A percentile compares a stretch with the other conserved stretches of the same genome.
Conservation (phyloP, 2,888 invertebrate species). For the Morinoia aosen region DNA sequence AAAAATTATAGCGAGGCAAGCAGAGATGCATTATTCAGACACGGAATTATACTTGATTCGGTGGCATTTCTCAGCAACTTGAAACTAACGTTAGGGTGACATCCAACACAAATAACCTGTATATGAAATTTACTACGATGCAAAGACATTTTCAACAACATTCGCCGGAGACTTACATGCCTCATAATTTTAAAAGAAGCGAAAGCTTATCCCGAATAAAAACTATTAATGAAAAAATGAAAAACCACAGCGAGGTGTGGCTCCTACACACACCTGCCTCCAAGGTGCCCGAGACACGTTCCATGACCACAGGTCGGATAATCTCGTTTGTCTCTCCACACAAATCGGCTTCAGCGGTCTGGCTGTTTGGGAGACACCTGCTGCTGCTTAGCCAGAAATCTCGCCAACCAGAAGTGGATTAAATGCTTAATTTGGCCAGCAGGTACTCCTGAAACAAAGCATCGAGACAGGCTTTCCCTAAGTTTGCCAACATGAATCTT, state of each 20-base stretch:
- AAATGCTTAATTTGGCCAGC: neutral
- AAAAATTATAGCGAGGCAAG: neutral
- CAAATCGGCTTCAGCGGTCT: neutral
- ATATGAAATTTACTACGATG: too few species aligned
- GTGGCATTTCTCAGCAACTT: neutral
- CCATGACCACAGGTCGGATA: neutral
- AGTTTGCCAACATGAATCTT: neutral
- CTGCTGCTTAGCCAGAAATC: neutral
- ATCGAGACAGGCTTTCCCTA: neutral
- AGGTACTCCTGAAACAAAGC: slow-evolving; percentile 3
- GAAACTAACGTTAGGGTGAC: neutral
- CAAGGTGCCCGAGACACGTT: neutral
- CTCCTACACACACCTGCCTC: neutral
- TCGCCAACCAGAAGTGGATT: slow-evolving; percentile 3
- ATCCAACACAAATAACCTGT: too few species aligned
- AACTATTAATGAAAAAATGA: neutral
- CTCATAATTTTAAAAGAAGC: neutral
- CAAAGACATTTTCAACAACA: too few species aligned
- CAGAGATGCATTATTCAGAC: neutral
- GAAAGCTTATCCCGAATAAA: neutral
- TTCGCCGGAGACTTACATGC: neutral
- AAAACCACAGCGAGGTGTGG: neutral
- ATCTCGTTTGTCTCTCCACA: neutral
- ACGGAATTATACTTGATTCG: neutral
- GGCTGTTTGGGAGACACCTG: neutral